Evolutionary conservation across 2,797 vertebrate genomes (phyloP).

Genomic region (Anguilla anguilla): DNA sequence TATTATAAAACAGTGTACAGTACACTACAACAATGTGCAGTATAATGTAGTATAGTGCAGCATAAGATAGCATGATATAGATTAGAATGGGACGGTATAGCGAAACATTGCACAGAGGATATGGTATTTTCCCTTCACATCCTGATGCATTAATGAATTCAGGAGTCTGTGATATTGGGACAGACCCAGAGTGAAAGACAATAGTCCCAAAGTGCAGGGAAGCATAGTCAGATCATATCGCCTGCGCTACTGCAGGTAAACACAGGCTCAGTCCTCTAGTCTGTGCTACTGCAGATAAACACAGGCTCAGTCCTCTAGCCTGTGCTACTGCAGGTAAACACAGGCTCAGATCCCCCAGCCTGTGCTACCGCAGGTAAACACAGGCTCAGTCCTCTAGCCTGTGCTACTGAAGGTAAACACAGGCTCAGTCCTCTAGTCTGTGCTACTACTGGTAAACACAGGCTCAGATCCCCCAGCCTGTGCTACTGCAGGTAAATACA

Average conservation of each 20-base stretch:
- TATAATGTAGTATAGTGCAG: neutral
- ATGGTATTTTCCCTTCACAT: neutral
- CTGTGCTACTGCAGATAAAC: too few relatives aligned
- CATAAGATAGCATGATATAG: neutral
- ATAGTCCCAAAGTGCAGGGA: neutral
- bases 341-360: too few relatives aligned
- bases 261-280: too few relatives aligned
- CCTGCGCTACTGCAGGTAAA: too few relatives aligned
- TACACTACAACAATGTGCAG: neutral
- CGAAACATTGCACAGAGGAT: neutral
- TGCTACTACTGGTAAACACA: too few relatives aligned
- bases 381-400: too few relatives aligned
- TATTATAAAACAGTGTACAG: neutral
- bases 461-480: too few relatives aligned
- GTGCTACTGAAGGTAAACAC: too few relatives aligned
- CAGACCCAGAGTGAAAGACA: neutral
- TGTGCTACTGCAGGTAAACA: too few relatives aligned
- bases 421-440: too few relatives aligned
- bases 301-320: neutral
- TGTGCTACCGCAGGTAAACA: too few relatives aligned
- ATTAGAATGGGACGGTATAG: neutral
- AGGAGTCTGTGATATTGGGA: neutral
- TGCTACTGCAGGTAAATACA: too few relatives aligned
- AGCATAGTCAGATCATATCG: neutral
- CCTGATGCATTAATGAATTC: neutral